These are phyloP conservation scores for Aplysina aerophoba DNA, from an alignment of 37 sponge, comb jelly and placozoan genomes.

Conservation along the genomic window DNA sequence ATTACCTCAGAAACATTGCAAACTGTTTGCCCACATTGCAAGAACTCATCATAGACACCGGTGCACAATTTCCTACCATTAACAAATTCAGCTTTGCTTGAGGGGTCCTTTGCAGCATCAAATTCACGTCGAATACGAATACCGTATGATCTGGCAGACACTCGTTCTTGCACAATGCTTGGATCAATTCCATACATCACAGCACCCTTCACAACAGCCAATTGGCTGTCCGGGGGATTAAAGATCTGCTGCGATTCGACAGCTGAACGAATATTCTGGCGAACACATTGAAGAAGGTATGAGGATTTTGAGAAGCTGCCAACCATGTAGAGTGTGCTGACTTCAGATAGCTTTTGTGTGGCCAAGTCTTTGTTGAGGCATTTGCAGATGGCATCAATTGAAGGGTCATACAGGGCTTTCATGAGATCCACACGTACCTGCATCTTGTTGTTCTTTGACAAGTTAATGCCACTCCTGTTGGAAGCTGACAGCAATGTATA, in stretches of 20 bases:
- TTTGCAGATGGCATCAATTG: neutral
- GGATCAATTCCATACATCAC: conserved; percentile 29
- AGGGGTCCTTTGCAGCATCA: neutral
- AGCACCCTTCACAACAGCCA: conserved; percentile 22
- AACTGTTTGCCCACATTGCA: neutral
- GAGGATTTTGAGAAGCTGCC: neutral
- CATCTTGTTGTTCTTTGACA: no score
- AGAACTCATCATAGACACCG: conserved; percentile 12
- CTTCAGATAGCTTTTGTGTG: neutral
- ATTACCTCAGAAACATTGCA: neutral
- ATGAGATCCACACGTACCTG: no score
- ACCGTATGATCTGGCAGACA: neutral
- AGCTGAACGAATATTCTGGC: no score
- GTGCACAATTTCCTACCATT: neutral
- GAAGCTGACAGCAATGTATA: no score
- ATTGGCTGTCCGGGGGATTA: neutral
- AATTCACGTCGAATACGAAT: neutral
- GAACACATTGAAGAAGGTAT: neutral
- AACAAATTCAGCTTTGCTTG: neutral
- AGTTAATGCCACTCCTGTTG: no score
- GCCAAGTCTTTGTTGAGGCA: neutral
- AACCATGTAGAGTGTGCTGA: conserved; percentile 22
- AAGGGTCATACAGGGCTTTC: neutral
- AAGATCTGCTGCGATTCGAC: neutral
- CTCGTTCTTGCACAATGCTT: conserved; percentile 8